A percentile compares a stretch with the other conserved stretches of the same genome.
Conservation (phyloP, 2,113 vertebrate species). For the Cyanoliseus patagonus region DNA sequence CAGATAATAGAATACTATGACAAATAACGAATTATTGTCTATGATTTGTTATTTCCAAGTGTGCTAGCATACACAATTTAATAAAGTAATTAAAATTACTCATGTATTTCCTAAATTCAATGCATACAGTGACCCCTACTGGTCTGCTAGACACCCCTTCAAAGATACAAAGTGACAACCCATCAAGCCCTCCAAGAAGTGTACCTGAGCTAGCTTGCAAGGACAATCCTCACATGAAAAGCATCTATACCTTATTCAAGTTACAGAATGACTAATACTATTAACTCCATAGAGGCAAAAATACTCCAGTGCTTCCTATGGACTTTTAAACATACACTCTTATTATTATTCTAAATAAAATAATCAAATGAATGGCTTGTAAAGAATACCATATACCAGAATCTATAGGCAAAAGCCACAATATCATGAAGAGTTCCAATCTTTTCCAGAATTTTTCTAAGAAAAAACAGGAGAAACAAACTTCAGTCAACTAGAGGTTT, state of each 20-base stretch:
- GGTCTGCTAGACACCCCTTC: conserved; percentile 28
- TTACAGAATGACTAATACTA: background rate
- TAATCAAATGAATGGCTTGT: background rate
- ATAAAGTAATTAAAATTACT: conserved; percentile 36
- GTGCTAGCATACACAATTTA: background rate
- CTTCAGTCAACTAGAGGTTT: background rate
- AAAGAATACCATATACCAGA: background rate
- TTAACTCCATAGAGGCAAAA: background rate
- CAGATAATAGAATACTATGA: background rate
- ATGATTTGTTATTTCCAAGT: background rate
- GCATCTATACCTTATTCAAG: background rate
- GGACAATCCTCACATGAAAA: background rate
- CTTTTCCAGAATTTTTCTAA: background rate
- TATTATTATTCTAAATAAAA: background rate
- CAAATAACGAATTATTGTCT: background rate
- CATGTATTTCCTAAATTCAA: conserved; percentile 53
- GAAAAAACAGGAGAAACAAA: background rate
- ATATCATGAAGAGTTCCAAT: background rate
- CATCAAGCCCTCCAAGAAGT: background rate
- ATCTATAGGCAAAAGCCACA: background rate
- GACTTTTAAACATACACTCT: background rate
- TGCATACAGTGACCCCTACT: conserved; percentile 79
- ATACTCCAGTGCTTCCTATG: background rate
- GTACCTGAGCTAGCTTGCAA: background rate
- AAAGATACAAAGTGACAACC: accelerated